Evolutionary conservation across 2,113 vertebrate species (phyloP).

Genomic region (Neoarius graeffei): DNA sequence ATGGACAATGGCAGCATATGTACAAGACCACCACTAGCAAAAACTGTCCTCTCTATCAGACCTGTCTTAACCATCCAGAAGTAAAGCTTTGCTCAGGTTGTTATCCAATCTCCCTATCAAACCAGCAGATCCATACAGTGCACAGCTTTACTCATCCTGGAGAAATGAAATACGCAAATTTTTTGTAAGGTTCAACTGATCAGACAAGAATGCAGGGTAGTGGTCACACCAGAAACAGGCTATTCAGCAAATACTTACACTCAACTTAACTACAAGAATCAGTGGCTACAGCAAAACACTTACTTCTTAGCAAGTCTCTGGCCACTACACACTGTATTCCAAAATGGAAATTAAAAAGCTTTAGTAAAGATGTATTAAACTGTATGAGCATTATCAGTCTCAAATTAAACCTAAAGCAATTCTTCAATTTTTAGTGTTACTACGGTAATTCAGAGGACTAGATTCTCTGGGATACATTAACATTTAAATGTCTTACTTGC

Average conservation of each 20-base stretch:
- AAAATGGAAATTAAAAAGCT: background rate
- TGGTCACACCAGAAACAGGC: background rate
- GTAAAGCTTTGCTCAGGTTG: background rate
- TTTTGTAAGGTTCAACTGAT: background rate
- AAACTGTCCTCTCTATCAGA: background rate
- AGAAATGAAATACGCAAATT: background rate
- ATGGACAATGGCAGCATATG: background rate
- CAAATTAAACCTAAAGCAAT: background rate
- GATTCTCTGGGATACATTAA: background rate
- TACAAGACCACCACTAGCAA: slow-evolving; percentile 6
- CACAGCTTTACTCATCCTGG: background rate
- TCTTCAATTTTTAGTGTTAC: background rate
- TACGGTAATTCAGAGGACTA: slow-evolving; percentile 18
- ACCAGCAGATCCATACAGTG: background rate
- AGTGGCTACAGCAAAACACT: background rate
- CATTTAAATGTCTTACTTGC: background rate
- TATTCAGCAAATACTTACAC: background rate
- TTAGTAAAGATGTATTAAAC: background rate
- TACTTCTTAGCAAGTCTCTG: background rate
- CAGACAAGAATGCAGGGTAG: background rate
- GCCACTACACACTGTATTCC: background rate
- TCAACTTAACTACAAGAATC: background rate
- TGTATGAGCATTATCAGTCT: slow-evolving; percentile 6
- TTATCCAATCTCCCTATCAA: background rate
- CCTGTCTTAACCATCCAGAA: background rate